Conservation (phyloP, 2,888 invertebrate genomes). For the Cantharis rustica region DNA sequence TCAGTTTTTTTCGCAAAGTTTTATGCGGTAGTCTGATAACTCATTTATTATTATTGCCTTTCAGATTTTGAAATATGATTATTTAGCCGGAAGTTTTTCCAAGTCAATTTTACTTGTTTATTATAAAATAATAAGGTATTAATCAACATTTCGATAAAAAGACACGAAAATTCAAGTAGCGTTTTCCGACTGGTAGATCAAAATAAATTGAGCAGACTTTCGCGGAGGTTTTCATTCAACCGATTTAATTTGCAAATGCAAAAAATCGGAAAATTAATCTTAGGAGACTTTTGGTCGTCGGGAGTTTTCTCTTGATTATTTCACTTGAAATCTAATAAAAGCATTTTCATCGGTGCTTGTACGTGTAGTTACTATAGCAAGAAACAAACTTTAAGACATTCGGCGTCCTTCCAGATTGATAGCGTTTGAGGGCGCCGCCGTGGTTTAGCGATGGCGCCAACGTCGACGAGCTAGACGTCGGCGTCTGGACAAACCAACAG, state of each 20-base stretch:
- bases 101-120: not conserved
- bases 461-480: conserved; percentile 48
- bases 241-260: not conserved
- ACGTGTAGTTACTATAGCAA: conserved; percentile 24
- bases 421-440: conserved; percentile 46
- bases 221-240: no score
- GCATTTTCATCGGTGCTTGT: conserved; percentile 3
- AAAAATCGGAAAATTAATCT: not conserved
- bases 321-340: not conserved
- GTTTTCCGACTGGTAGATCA: no score
- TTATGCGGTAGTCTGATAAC: conserved; percentile 12
- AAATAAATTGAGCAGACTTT: no score
- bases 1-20: conserved; percentile 11
- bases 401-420: conserved; percentile 46
- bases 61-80: not conserved
- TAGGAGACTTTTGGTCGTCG: not conserved
- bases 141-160: not conserved
- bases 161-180: not conserved
- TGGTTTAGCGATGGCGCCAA: conserved; percentile 46
- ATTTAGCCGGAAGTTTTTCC: not conserved
- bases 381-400: conserved; percentile 40
- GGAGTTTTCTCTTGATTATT: not conserved
- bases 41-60: conserved; percentile 13
- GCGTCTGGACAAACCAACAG: conserved; percentile 44
- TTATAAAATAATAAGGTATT: not conserved